Conservation (phyloP, 1,140 invertebrate species). For the Atta cephalotes region DNA sequence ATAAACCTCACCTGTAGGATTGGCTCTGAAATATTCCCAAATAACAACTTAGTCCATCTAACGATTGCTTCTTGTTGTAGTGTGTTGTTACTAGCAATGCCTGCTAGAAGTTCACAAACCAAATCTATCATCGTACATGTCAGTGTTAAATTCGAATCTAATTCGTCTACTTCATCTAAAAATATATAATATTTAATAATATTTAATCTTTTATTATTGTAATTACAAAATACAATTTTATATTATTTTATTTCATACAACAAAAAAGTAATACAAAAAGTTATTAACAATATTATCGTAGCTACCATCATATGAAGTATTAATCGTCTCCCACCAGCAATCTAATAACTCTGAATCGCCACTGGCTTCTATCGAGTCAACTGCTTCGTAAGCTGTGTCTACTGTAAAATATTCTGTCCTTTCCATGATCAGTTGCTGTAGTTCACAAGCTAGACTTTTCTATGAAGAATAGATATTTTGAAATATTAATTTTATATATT, state of each 20-base stretch:
- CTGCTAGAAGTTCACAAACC: slow-evolving; percentile 81
- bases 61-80: slow-evolving; percentile 82
- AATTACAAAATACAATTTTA: background rate
- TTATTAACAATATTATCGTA: slow-evolving; percentile 23
- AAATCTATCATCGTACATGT: slow-evolving; percentile 81
- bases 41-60: slow-evolving; percentile 81
- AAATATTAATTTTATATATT: background rate
- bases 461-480: slow-evolving; percentile 43
- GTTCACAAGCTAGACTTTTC: slow-evolving; percentile 76
- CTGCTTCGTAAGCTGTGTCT: slow-evolving; percentile 84
- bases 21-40: slow-evolving; percentile 81
- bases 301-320: slow-evolving; percentile 80
- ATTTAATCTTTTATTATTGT: background rate
- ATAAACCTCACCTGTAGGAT: slow-evolving; percentile 76
- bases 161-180: slow-evolving; percentile 81
- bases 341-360: slow-evolving; percentile 79
- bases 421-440: slow-evolving; percentile 80
- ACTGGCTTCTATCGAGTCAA: slow-evolving; percentile 80
- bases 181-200: slow-evolving; percentile 29
- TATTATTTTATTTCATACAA: background rate
- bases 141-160: slow-evolving; percentile 81
- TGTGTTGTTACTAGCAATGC: slow-evolving; percentile 80
- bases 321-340: slow-evolving; percentile 81
- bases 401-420: slow-evolving; percentile 81
- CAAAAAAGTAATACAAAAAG: background rate